Evolutionary conservation across 2,113 vertebrate genomes (phyloP).

Genomic region (Neoarius graeffei): DNA sequence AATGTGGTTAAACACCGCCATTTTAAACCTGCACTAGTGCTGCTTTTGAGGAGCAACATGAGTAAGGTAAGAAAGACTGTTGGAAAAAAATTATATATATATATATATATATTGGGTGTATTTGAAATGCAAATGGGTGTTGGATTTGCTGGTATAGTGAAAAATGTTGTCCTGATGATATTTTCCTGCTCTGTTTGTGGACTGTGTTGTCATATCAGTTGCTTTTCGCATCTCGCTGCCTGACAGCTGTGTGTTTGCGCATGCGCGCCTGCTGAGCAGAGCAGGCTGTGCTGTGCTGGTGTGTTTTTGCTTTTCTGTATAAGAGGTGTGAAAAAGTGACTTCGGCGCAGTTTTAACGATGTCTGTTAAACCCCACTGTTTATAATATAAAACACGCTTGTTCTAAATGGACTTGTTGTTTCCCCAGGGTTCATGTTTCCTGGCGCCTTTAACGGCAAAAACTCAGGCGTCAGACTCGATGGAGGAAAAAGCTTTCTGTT

Average conservation of each 20-base stretch:
- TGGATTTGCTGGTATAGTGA: not conserved
- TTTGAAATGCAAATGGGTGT: not conserved
- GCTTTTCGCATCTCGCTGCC: not conserved
- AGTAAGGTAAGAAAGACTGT: conserved; percentile 36
- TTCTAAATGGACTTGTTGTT: not conserved
- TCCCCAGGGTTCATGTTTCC: conserved; percentile 10
- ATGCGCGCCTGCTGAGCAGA: not conserved
- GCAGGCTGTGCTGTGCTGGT: too few species aligned
- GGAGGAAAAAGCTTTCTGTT: not conserved
- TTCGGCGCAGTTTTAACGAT: not conserved
- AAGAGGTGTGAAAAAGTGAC: too few species aligned
- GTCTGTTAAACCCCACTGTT: not conserved
- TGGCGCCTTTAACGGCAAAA: not conserved
- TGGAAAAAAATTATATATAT: not conserved
- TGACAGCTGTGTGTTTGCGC: not conserved
- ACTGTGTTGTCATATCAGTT: not conserved
- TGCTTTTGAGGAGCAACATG: conserved; percentile 42
- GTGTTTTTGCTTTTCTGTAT: too few species aligned
- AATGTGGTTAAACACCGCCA: not conserved
- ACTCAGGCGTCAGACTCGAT: conserved; percentile 22
- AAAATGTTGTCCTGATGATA: not conserved
- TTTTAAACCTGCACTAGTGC: conserved; percentile 4
- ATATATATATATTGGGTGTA: too few species aligned
- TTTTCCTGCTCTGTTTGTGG: not conserved
- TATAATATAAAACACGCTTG: not conserved